These are phyloP conservation scores for Cyclopterus lumpus DNA, from an alignment of 2,797 vertebrate species.

Conservation along the genomic window DNA sequence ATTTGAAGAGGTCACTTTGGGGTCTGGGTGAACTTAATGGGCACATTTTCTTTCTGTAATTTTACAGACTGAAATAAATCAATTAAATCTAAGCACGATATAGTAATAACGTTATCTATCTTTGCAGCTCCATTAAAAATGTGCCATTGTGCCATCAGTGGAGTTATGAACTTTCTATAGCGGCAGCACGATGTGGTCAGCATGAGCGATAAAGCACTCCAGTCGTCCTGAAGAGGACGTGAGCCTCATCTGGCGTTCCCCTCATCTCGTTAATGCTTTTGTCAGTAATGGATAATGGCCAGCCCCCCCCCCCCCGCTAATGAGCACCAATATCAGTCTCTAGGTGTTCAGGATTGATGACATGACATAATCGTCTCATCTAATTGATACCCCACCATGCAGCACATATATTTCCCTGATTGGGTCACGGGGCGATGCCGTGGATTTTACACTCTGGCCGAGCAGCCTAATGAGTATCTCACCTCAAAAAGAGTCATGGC, in stretches of 20 bases:
- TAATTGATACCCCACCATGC: slow-evolving; percentile 72
- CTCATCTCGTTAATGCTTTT: slow-evolving; percentile 62
- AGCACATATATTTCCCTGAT: slow-evolving; percentile 66
- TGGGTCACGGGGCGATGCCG: slow-evolving; percentile 64
- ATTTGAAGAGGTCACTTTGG: not conserved
- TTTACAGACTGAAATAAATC: not conserved
- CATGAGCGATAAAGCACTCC: slow-evolving; percentile 44
- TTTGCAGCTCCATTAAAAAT: slow-evolving; percentile 5
- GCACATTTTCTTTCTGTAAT: not conserved
- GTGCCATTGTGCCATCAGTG: not conserved
- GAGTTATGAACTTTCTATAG: not conserved
- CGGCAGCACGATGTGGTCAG: slow-evolving; percentile 29
- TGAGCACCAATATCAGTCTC: slow-evolving; percentile 68
- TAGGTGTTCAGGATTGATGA: slow-evolving; percentile 71
- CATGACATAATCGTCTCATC: slow-evolving; percentile 61
- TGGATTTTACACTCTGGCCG: slow-evolving; percentile 61
- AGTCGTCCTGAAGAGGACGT: slow-evolving; percentile 24
- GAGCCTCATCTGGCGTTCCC: slow-evolving; percentile 47
- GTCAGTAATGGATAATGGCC: slow-evolving; percentile 69
- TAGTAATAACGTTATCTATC: not conserved
- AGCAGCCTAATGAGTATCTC: slow-evolving; percentile 66
- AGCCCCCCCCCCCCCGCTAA: slow-evolving; percentile 54
- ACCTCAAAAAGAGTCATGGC: slow-evolving; percentile 68
- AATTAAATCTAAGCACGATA: not conserved
- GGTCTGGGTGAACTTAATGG: not conserved